Evolutionary conservation across 2,797 vertebrate species (phyloP), one percentile per base, ranked within the genome.

Genomic region (Squalus acanthias): DNA sequence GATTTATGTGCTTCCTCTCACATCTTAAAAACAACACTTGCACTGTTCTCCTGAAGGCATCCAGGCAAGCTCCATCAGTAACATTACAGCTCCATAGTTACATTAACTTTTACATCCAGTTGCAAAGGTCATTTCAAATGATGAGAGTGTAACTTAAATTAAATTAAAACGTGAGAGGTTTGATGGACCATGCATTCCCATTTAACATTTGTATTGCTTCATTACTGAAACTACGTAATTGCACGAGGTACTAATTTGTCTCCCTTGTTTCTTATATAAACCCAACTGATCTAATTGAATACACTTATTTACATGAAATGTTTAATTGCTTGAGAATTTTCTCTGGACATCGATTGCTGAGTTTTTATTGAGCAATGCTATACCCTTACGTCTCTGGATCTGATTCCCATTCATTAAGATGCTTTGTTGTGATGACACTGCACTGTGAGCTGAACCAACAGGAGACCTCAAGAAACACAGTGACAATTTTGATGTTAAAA

Each of bases 51-150:
- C 91, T 93, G 91, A 69, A 93, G 91, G 63, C 50, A 69, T 67
- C 63, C 89, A 92, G 13, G 20, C 17, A 39, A n/a, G 60, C 60
- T 67, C 8, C n/a, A 69, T 17, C 60, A 20, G 15, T 65, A 92
- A 65, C 1, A 92, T 39, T 46, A 39, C 91, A 69, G 20, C 9
- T 24, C 63, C 8, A 46, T 93, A 8, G 65, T 93, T 46, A 12
- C 65, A 93, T 93, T 93, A 46, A 93, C 63, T 93, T 69, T 46
- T 93, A 69, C 65, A 33, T 46, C 20, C 65, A 46, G n/a, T 93
- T 93, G 17, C n/a, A 93, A 69, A 93, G 89, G 91, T 93, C 91
- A 93, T 93, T 93, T 69, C n/a, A 69, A 24, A 69, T 93, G 65
- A 24, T 10, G 0, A 93, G 39, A 93, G 20, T 69, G 65, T 93